Percentiles rank a stretch among this genome's conserved stretches.
These are phyloP conservation scores for Sakesphorus luctuosus DNA, from an alignment of 2,113 vertebrate genomes.

Conservation along the genomic window DNA sequence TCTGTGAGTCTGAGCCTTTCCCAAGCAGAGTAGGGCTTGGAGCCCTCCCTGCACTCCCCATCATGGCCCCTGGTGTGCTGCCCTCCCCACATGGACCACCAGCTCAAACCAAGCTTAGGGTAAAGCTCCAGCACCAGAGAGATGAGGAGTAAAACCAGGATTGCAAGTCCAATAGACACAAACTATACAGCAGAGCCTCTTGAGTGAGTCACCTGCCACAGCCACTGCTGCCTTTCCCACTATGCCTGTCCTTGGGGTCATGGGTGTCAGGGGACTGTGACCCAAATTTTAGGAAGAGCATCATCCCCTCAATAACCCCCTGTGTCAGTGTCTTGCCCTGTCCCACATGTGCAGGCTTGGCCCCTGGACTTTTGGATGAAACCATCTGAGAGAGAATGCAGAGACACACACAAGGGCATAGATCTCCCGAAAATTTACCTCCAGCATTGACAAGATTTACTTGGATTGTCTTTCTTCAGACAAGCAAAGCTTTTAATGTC, in stretches of 20 bases:
- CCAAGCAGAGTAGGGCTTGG: rapidly evolving
- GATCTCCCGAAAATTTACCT: not conserved
- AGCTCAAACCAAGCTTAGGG: not conserved
- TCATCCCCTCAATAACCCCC: not conserved
- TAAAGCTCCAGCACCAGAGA: not conserved
- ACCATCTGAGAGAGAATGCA: not conserved
- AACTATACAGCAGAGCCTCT: not conserved
- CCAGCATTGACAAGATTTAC: not conserved
- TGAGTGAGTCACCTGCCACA: rapidly evolving
- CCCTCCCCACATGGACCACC: not conserved
- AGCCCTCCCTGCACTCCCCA: not conserved
- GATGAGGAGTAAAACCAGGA: not conserved
- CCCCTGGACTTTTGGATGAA: not conserved
- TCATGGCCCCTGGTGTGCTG: rapidly evolving
- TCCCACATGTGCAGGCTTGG: not conserved
- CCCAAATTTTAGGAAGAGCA: not conserved
- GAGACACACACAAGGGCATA: rapidly evolving
- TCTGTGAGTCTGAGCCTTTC: not conserved
- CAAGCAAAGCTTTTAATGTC: not conserved
- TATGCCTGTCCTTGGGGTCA: rapidly evolving
- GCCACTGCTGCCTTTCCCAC: not conserved
- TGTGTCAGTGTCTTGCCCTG: not conserved
- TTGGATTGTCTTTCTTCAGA: not conserved
- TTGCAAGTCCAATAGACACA: not conserved
- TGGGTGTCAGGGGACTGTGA: rapidly evolving